These are phyloP conservation scores for Pterostichus madidus DNA, from an alignment of 2,888 invertebrate species.

Conservation along the genomic window DNA sequence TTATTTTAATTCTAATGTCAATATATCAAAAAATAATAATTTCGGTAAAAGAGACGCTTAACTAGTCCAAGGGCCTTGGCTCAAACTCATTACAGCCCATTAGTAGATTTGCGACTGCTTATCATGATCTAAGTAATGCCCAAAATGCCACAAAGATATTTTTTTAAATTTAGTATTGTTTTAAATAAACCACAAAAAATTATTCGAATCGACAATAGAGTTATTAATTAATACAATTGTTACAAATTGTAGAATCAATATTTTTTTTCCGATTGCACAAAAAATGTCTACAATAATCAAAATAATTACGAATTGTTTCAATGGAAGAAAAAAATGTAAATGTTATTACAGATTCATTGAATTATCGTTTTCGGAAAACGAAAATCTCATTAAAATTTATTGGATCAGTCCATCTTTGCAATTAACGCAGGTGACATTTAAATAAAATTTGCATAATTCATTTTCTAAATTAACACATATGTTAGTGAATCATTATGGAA, in stretches of 20 bases:
- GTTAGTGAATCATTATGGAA: constrained; percentile 5
- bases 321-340: constrained; percentile 17
- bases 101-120: no score
- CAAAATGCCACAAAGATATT: no score
- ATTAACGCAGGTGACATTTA: constrained; percentile 1
- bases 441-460: constrained; percentile 23
- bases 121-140: no score
- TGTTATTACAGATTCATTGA: constrained; percentile 2
- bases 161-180: no score
- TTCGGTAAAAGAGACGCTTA: no score
- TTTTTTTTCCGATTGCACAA: not conserved
- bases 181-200: no score
- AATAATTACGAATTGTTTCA: not conserved
- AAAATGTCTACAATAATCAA: not conserved
- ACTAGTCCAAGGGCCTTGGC: no score
- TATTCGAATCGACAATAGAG: no score
- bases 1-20: no score
- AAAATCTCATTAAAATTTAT: constrained; percentile 21
- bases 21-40: no score
- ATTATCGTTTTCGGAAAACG: not conserved
- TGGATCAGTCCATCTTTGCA: not conserved
- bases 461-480: constrained; percentile 6
- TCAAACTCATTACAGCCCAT: no score
- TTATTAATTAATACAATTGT: no score
- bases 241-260: not conserved